Percentiles rank a stretch among this genome's conserved stretches.
phyloP scores from a whole-genome alignment of 1,140 invertebrate genomes.

The Pseudomyrmex flavicornis region DNA sequence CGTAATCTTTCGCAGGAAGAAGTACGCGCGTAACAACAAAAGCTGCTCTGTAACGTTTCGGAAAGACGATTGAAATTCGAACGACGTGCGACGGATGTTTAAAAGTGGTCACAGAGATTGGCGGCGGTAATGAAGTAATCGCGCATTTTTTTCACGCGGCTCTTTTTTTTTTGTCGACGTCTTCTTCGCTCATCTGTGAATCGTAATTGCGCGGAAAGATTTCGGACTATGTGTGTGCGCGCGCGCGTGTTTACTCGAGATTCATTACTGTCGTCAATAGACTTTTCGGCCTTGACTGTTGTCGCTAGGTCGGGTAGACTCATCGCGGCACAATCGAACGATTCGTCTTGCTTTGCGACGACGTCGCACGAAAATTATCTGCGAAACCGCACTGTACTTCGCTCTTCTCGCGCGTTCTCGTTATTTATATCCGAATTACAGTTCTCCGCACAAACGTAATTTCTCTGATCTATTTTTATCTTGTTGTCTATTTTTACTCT shows the following conservation, averaged over 20 bases:
- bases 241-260: background rate
- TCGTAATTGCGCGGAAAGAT: conserved; percentile 6
- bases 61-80: conserved; percentile 15
- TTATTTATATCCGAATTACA: too few relatives aligned
- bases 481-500: too few relatives aligned
- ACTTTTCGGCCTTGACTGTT: background rate
- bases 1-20: too few relatives aligned
- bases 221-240: background rate
- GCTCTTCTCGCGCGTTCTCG: too few relatives aligned
- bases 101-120: background rate
- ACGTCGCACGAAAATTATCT: too few relatives aligned
- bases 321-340: too few relatives aligned
- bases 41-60: background rate
- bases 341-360: too few relatives aligned
- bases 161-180: background rate
- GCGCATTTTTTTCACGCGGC: background rate
- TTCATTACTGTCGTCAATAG: background rate
- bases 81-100: background rate
- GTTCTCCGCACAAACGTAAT: too few relatives aligned
- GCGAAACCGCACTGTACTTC: too few relatives aligned
- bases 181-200: conserved; percentile 2
- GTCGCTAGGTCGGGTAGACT: background rate
- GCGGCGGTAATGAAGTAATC: background rate
- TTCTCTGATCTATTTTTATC: too few relatives aligned
- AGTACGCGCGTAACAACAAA: too few relatives aligned